phyloP scores from a whole-genome alignment of 2,797 vertebrate genomes.

The Galaxias olidus region DNA sequence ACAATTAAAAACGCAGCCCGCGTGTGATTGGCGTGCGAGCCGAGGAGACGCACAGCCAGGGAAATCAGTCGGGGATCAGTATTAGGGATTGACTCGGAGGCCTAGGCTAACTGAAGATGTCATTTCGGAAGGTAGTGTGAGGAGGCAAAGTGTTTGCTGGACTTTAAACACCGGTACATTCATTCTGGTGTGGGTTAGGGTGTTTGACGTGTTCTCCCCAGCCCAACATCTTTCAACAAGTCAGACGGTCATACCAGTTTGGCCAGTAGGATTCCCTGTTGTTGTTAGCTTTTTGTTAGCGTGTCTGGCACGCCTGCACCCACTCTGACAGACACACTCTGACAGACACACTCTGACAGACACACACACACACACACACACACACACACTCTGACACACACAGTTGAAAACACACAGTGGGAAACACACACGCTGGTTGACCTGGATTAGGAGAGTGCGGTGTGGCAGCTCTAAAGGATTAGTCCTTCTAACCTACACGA shows the following conservation, averaged over 20 bases:
- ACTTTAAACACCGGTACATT: too few relatives aligned
- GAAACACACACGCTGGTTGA: background rate
- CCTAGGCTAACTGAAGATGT: too few relatives aligned
- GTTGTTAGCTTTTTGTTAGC: too few relatives aligned
- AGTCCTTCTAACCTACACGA: conserved; percentile 1
- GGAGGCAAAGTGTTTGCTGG: too few relatives aligned
- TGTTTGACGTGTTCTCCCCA: too few relatives aligned
- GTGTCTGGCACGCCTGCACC: background rate
- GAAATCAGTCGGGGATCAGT: conserved; percentile 14
- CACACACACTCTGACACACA: conserved; percentile 3
- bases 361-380: conserved; percentile 14
- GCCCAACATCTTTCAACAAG: background rate
- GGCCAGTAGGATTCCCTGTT: conserved; percentile 9
- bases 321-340: background rate
- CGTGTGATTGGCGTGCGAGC: conserved; percentile 5
- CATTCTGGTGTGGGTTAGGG: too few relatives aligned
- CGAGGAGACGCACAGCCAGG: conserved; percentile 16
- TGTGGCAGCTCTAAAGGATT: background rate
- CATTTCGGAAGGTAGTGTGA: too few relatives aligned
- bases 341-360: conserved; percentile 5
- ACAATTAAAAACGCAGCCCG: conserved; percentile 7
- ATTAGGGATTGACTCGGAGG: too few relatives aligned
- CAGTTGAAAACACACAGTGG: background rate
- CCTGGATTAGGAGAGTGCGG: background rate
- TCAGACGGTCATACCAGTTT: conserved; percentile 15